A percentile compares a stretch with the other conserved stretches of the same genome.
phyloP scores from a whole-genome alignment of 2,113 vertebrate genomes.

The Syrrhaptes paradoxus region DNA sequence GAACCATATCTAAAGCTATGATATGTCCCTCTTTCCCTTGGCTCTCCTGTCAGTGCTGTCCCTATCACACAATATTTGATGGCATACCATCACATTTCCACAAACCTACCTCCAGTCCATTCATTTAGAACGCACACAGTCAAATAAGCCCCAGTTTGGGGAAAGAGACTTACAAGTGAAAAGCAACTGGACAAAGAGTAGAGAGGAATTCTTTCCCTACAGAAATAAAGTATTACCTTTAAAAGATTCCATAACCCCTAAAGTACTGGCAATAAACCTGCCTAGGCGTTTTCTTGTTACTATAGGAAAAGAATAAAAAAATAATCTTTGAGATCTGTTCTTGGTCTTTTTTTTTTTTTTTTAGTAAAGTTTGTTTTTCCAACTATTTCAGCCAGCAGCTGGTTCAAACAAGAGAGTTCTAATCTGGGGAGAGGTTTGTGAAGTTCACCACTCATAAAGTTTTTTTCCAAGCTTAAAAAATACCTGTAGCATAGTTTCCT shows the following conservation, averaged over 20 bases:
- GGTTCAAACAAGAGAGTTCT: not conserved
- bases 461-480: not conserved
- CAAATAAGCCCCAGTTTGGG: not conserved
- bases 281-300: not conserved
- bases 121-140: not conserved
- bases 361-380: not conserved
- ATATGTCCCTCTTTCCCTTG: not conserved
- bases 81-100: not conserved
- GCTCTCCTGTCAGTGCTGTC: not conserved
- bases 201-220: not conserved
- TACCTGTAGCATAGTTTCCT: not conserved
- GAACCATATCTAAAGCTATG: not conserved
- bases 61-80: not conserved
- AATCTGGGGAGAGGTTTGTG: not conserved
- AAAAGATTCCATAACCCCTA: not conserved
- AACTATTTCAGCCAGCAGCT: not conserved
- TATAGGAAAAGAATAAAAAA: not conserved
- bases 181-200: not conserved
- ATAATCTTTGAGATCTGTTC: not conserved
- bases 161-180: not conserved
- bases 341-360: not conserved
- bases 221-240: not conserved
- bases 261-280: not conserved
- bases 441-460: not conserved
- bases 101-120: not conserved